phyloP scores from a whole-genome alignment of 2,113 vertebrate species.

The Columba livia region DNA sequence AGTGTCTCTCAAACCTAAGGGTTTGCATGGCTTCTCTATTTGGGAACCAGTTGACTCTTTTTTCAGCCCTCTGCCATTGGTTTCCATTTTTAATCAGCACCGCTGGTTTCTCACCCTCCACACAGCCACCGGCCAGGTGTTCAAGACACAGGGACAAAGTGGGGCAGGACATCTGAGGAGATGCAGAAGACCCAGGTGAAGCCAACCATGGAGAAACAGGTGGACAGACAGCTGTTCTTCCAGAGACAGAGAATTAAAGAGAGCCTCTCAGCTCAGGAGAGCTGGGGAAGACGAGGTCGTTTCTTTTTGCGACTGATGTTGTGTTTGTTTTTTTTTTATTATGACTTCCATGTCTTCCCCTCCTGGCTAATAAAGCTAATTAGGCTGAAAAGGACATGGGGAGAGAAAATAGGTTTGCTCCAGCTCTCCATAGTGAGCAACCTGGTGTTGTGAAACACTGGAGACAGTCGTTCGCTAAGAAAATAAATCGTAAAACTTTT shows the following conservation, averaged over 20 bases:
- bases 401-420: neutral
- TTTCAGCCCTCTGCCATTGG: neutral
- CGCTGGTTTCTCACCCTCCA: neutral
- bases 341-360: neutral
- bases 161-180: neutral
- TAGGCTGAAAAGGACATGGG: neutral
- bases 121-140: neutral
- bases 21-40: neutral
- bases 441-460: neutral
- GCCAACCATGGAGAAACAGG: neutral
- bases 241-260: neutral
- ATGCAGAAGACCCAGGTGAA: neutral
- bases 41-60: neutral
- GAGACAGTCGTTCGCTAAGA: neutral
- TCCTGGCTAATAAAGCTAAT: neutral
- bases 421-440: neutral
- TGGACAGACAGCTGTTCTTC: neutral
- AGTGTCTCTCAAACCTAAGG: neutral
- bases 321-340: neutral
- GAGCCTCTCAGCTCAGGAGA: neutral
- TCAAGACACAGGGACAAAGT: neutral
- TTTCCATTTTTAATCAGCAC: neutral
- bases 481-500: neutral
- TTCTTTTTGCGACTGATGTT: neutral
- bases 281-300: rapidly evolving